A percentile compares a stretch with the other conserved stretches of the same genome.
These are phyloP conservation scores for Hemiscyllium ocellatum DNA, from an alignment of 2,113 vertebrate species.

Conservation along the genomic window DNA sequence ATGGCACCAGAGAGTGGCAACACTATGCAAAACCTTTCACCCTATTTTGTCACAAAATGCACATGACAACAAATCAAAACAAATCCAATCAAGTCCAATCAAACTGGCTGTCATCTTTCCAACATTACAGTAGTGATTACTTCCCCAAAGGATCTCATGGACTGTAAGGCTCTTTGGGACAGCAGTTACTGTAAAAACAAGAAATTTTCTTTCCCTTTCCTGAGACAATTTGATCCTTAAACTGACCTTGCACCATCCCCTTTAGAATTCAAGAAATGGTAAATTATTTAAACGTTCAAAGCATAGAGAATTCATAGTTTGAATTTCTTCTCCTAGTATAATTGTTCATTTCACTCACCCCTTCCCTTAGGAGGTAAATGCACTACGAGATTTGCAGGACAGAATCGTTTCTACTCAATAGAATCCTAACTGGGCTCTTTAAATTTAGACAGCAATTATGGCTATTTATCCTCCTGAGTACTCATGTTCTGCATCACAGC, in stretches of 20 bases:
- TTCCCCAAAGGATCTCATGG: not conserved
- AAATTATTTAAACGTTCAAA: not conserved
- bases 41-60: too few species aligned
- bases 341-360: not conserved
- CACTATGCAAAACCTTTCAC: too few species aligned
- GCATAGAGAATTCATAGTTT: not conserved
- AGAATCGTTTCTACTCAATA: not conserved
- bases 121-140: not conserved
- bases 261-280: not conserved
- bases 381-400: not conserved
- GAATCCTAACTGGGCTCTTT: not conserved
- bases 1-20: too few species aligned
- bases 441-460: constrained; percentile 1
- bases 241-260: not conserved
- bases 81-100: not conserved
- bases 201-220: not conserved
- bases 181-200: not conserved
- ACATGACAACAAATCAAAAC: too few species aligned
- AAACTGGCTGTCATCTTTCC: not conserved
- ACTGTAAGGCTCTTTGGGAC: not conserved
- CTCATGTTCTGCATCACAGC: not conserved
- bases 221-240: not conserved
- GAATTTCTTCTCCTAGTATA: not conserved
- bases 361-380: not conserved
- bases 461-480: not conserved